Base-by-base conservation (phyloP, 2,113 vertebrate genomes). In the Vicugna pacos region DNA sequence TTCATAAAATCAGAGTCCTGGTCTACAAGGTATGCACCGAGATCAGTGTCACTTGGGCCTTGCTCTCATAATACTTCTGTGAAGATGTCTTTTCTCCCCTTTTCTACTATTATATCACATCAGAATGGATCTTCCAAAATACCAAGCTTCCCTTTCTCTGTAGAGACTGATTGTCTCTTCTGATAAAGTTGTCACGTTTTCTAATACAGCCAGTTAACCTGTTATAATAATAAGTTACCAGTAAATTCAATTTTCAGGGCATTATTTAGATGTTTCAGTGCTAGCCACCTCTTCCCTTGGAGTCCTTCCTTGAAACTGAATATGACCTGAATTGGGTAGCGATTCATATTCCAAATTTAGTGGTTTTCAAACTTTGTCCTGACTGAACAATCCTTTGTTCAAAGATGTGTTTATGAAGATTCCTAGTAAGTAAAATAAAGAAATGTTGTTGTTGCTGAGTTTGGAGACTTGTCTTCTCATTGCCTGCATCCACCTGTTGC, bases 131-230 rank as follows among this genome's bases (percentile, higher is more conserved):
- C 75, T 73, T 30, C 35, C 64, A 24, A 48, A 8, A 15, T 48
- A 5, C 8, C n/a, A 35, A 0, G 0, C 1, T 75, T 13, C 24
- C 6, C 1, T 42, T 5, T n/a, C 8, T 60, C 16, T 58, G 1
- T 8, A 6, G 84, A 58, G 26, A 11, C n/a, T 50, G 15, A 62
- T 35, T 54, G 19, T 62, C 42, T 79, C 35, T 90, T 76, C 26
- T n/a, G 50, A 30, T 42, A 89, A 83, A 75, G 46, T 42, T 89
- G 62, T 12, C 70, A 50, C 11, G 16, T 64, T 73, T 38, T 64
- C 14, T 58, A 9, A 73, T 22, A 5, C 17, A 75, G 56, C 19
- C 58, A 35, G 6, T 62, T 46, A 64, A 24, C 75, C 19, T 85
- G 15, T 64, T 85, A 8, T 28, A 81, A 67, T 30, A 84, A 52